These are phyloP conservation scores for Kryptopterus vitreolus DNA, from an alignment of 2,797 vertebrate genomes.

Conservation along the genomic window DNA sequence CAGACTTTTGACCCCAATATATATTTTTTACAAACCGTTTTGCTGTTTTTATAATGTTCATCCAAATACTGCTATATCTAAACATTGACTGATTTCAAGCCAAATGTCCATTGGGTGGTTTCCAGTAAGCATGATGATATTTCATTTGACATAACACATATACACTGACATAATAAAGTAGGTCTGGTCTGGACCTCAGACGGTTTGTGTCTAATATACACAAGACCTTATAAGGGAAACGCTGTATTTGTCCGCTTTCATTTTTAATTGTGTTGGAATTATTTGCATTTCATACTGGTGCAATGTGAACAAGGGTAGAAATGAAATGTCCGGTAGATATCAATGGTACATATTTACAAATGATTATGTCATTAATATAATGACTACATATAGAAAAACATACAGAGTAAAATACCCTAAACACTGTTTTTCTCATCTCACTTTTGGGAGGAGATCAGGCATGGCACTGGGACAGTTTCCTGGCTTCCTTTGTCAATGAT, in stretches of 20 bases:
- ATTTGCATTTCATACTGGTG: background rate
- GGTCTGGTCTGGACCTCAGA: background rate
- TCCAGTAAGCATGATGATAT: background rate
- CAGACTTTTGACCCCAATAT: background rate
- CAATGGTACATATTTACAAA: background rate
- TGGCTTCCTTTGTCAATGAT: slow-evolving; percentile 3
- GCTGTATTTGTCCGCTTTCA: background rate
- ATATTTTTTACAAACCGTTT: background rate
- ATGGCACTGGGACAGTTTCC: slow-evolving; percentile 1
- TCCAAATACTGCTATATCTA: background rate
- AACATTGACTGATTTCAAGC: background rate
- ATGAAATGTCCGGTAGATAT: background rate
- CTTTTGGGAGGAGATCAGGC: background rate
- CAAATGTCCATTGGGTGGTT: background rate
- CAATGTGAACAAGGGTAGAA: too few relatives aligned
- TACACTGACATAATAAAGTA: background rate
- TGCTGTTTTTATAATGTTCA: background rate
- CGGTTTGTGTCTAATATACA: background rate
- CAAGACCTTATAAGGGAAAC: background rate
- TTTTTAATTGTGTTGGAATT: too few relatives aligned
- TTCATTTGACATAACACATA: background rate
- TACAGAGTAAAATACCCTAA: background rate
- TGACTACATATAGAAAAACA: background rate
- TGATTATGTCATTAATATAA: background rate
- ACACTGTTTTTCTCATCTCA: slow-evolving; percentile 18